phyloP scores from a whole-genome alignment of 2,113 vertebrate species.

The Ciconia maguari region DNA sequence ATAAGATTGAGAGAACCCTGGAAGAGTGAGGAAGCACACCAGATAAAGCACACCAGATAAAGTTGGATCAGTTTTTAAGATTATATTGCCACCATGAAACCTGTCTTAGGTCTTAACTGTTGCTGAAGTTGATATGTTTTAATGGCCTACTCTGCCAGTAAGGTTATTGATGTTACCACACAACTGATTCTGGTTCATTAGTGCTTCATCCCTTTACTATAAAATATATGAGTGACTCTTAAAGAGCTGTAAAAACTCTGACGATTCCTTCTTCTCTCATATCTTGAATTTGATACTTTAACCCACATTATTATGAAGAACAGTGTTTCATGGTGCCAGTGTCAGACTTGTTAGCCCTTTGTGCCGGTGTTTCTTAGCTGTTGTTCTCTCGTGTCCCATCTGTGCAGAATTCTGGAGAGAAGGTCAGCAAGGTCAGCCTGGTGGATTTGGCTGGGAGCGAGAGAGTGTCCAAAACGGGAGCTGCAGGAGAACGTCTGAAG shows the following conservation, averaged over 20 bases:
- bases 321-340: not conserved
- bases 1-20: not conserved
- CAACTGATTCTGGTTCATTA: not conserved
- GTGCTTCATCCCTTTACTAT: not conserved
- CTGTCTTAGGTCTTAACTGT: not conserved
- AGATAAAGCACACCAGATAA: not conserved
- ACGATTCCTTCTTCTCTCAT: not conserved
- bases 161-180: not conserved
- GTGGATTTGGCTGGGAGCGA: conserved; percentile 97
- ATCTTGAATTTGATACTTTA: not conserved
- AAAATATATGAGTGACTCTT: not conserved
- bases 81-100: not conserved
- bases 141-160: not conserved
- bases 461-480: conserved; percentile 95
- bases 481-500: conserved; percentile 94
- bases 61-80: not conserved
- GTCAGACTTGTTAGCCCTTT: not conserved
- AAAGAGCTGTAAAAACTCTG: not conserved
- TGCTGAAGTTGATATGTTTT: not conserved
- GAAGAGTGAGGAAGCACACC: not conserved
- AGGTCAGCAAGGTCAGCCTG: conserved; percentile 96
- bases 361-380: not conserved
- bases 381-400: not conserved
- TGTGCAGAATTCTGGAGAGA: conserved; percentile 92
- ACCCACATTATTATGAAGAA: not conserved